Percentiles rank a stretch among this genome's conserved stretches.
These are phyloP conservation scores for Zonitis immaculata DNA, from an alignment of 2,888 invertebrate genomes.

Conservation along the genomic window DNA sequence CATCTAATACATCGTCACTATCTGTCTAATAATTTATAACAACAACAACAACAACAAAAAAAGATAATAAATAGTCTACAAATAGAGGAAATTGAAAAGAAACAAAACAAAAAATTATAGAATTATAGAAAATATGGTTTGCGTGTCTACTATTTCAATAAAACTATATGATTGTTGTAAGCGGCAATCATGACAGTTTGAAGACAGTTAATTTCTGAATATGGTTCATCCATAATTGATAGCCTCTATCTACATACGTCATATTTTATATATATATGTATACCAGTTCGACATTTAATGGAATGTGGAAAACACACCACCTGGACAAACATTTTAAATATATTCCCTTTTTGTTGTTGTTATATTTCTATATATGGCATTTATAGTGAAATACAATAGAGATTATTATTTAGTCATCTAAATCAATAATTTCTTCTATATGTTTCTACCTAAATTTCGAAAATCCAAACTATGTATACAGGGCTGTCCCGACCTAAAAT, in stretches of 20 bases:
- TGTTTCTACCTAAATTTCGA: too few species aligned
- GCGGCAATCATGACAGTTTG: conserved; percentile 17
- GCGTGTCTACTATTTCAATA: conserved; percentile 15
- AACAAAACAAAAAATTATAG: not conserved
- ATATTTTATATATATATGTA: not conserved
- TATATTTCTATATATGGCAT: too few species aligned
- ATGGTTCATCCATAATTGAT: conserved; percentile 11
- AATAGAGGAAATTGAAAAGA: not conserved
- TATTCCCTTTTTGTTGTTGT: too few species aligned
- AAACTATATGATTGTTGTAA: conserved; percentile 13
- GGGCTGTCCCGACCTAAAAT: too few species aligned
- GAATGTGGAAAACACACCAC: not conserved
- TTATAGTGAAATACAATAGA: too few species aligned
- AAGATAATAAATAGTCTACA: not conserved
- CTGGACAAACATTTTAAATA: not conserved
- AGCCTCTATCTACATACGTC: not conserved
- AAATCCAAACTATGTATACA: too few species aligned
- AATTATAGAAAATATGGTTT: not conserved
- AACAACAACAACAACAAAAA: not conserved
- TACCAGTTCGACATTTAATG: not conserved
- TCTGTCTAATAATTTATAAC: not conserved
- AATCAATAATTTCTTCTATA: too few species aligned
- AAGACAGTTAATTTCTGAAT: conserved; percentile 11
- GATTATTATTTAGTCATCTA: too few species aligned
- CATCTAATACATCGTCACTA: too few species aligned